Evolutionary conservation across 2,797 vertebrate species (phyloP).

Genomic region (Dallia pectoralis): DNA sequence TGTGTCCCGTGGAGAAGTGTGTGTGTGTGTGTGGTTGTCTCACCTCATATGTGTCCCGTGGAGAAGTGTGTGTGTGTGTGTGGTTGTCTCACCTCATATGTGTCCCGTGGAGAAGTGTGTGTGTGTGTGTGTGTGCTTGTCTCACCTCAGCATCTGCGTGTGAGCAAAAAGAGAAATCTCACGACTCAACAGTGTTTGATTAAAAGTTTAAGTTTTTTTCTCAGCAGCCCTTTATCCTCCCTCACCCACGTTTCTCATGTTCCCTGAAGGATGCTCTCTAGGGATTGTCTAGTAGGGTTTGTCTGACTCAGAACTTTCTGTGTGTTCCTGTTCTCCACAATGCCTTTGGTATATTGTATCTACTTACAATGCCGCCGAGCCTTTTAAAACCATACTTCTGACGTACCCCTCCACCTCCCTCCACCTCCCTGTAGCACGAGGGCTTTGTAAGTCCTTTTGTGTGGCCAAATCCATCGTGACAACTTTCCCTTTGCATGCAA

Average conservation of each 20-base stretch:
- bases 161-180: background rate
- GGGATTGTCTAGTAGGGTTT: conserved; percentile 34
- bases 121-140: conserved; percentile 14
- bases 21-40: conserved; percentile 22
- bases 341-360: conserved; percentile 46
- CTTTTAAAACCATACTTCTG: conserved; percentile 48
- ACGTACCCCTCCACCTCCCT: background rate
- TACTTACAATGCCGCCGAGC: conserved; percentile 50
- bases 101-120: conserved; percentile 5
- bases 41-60: conserved; percentile 13
- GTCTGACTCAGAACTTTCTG: conserved; percentile 22
- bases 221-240: background rate
- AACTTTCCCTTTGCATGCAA: too few relatives aligned
- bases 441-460: background rate
- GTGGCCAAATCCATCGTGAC: background rate
- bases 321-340: conserved; percentile 35
- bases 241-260: conserved; percentile 5
- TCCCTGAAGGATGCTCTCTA: conserved; percentile 7
- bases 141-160: conserved; percentile 8
- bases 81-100: background rate
- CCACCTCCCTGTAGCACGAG: background rate
- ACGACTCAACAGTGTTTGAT: background rate
- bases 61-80: too few relatives aligned
- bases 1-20: background rate
- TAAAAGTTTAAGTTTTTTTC: background rate